Base-by-base conservation (phyloP, 2,797 vertebrate species). In the Chromobotia macracanthus region DNA sequence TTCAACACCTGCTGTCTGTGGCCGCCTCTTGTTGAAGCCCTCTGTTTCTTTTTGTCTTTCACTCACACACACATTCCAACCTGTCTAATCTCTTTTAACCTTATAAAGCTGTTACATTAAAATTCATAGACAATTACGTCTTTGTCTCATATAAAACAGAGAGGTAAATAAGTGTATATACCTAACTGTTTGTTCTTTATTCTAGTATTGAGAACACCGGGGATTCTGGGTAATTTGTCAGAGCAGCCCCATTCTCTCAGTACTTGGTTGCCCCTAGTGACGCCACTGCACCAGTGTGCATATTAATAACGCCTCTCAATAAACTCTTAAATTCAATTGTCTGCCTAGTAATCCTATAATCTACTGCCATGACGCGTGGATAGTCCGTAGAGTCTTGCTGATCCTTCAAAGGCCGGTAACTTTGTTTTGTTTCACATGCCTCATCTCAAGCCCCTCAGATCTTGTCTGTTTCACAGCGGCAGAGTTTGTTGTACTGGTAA, bases 221-320 rank as follows among this genome's bases (percentile, higher is more conserved):
- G 64, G 55, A 19, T 68, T 74, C 53, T 85, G 80, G 73, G 73
- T 76, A 83, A 79, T 84, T 81, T 76, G 53, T 84, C 75, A 84
- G 75, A 71, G 46, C 70, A 60, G 64, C 72, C 79, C 76, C 56
- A 74, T 82, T 86, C 83, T 80, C 81, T 77, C 83, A 71, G 68
- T 25, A 55, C 78, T 67, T 11, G 12, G 31, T 73, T 60, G 25
- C 70, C 50, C 73, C 76, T 68, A 71, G 81, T 84, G 81, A 83
- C 63, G 68, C 69, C 55, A 72, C 10, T 41, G 28, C 75, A 65
- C 68, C 11, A 67, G 67, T 63, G 66, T 68, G 61, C 38, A 79
- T 78, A 80, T 84, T 80, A 86, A 85, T 85, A 85, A 83, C 31
- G 25, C 61, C 73, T 68, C 66, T 83, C 83, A 84, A 72, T 86